phyloP scores from a whole-genome alignment of 2,797 vertebrate species.

The Coranthus polyacanthus region DNA sequence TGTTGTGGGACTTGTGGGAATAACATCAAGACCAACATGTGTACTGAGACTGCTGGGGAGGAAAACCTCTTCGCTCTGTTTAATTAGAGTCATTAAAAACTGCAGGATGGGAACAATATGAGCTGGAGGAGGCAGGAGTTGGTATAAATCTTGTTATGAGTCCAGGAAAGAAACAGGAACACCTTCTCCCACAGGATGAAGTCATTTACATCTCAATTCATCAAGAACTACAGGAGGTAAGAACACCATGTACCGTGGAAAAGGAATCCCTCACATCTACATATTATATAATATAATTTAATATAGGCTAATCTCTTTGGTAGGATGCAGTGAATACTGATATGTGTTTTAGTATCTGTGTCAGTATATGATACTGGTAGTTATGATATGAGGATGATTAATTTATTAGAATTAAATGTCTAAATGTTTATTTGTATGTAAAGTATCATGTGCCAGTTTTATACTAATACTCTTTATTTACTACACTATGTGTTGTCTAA shows the following conservation, averaged over 20 bases:
- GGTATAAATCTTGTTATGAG: conserved; percentile 41
- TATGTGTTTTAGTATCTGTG: not conserved
- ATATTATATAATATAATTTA: conserved; percentile 2
- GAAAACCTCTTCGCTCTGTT: conserved; percentile 58
- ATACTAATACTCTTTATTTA: too few relatives aligned
- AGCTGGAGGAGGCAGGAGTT: conserved; percentile 19
- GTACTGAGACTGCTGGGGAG: conserved; percentile 39
- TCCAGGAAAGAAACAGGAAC: conserved; percentile 28
- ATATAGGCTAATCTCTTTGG: not conserved
- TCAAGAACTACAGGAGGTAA: conserved; percentile 22
- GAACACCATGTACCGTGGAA: conserved; percentile 12
- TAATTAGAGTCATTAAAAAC: conserved; percentile 69
- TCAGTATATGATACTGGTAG: not conserved
- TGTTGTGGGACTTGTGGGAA: conserved; percentile 48
- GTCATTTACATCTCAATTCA: conserved; percentile 36
- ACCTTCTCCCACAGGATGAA: conserved; percentile 21
- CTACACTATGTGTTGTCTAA: not conserved
- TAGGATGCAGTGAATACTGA: conserved; percentile 7
- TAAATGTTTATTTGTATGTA: not conserved
- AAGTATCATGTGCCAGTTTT: too few relatives aligned
- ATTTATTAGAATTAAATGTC: not conserved
- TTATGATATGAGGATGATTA: not conserved
- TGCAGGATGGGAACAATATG: conserved; percentile 48
- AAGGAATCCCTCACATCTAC: conserved; percentile 13
- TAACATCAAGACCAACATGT: conserved; percentile 58